A percentile compares a stretch with the other conserved stretches of the same genome.
Conservation (phyloP, 1,140 invertebrate species). For the Aphis craccivora region DNA sequence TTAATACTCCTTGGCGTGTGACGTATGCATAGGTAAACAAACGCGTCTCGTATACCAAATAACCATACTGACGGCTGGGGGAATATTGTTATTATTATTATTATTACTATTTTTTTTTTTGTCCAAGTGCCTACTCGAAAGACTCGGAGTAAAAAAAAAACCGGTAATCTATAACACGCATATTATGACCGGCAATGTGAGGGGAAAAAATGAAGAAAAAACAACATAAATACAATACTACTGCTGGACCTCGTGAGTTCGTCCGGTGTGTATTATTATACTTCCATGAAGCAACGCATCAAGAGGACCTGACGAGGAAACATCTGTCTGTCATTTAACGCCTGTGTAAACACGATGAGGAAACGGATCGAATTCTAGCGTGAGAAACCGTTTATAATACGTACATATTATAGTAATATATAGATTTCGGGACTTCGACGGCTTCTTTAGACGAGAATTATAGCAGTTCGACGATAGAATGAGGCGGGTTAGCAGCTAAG, state of each 20-base stretch:
- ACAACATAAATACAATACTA: background rate
- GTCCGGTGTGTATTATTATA: background rate
- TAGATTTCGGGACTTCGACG: background rate
- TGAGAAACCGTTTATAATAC: conserved; percentile 30
- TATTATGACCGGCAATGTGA: background rate
- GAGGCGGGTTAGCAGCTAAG: background rate
- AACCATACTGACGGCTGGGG: background rate
- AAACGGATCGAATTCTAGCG: conserved; percentile 43
- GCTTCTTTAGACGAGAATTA: background rate
- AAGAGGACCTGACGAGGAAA: background rate
- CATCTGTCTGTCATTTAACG: conserved; percentile 50
- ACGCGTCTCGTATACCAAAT: background rate
- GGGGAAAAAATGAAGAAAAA: background rate
- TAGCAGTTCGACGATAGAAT: background rate
- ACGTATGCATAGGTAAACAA: background rate
- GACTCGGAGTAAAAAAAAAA: background rate
- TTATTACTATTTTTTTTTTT: background rate
- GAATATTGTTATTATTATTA: background rate
- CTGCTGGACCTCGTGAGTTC: background rate
- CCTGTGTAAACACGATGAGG: conserved; percentile 37
- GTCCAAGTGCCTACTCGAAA: background rate
- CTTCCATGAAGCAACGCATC: background rate
- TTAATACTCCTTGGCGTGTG: background rate
- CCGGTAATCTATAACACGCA: background rate
- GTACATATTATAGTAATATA: background rate